Conservation (phyloP, 2,888 invertebrate genomes). For the Eristalis arbustorum region DNA sequence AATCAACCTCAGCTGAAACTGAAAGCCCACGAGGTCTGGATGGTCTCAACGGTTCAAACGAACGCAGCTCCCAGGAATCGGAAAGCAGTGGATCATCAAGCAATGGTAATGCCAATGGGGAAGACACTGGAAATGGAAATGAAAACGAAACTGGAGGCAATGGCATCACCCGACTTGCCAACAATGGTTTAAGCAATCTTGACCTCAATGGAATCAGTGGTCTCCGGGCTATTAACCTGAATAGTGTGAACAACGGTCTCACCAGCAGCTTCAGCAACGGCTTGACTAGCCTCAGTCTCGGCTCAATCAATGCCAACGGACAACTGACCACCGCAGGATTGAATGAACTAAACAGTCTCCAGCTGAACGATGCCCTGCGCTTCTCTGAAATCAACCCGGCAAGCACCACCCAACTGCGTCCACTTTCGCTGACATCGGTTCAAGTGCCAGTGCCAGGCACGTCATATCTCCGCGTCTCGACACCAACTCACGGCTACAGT, state of each 20-base stretch:
- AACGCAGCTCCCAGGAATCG: conserved; percentile 21
- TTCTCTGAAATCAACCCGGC: conserved; percentile 59
- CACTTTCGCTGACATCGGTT: conserved; percentile 66
- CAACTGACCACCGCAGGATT: conserved; percentile 19
- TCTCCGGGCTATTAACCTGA: background rate
- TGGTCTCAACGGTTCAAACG: conserved; percentile 20
- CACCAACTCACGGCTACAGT: conserved; percentile 76
- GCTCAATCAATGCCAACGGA: background rate
- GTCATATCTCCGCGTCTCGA: conserved; percentile 76
- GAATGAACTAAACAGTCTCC: conserved; percentile 30
- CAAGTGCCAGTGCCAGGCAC: conserved; percentile 74
- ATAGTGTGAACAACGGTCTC: conserved; percentile 30
- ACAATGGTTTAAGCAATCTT: too few species aligned
- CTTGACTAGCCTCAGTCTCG: conserved; percentile 72
- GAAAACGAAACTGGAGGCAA: too few species aligned
- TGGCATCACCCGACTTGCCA: too few species aligned
- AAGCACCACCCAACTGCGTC: conserved; percentile 59
- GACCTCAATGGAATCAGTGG: too few species aligned
- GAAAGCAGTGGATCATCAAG: background rate
- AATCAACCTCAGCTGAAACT: conserved; percentile 44
- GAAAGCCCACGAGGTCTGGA: conserved; percentile 34
- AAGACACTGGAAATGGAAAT: background rate
- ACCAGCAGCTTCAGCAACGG: conserved; percentile 69
- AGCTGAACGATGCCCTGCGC: conserved; percentile 41
- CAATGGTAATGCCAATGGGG: conserved; percentile 26